Evolutionary conservation across 2,113 vertebrate species (phyloP).

Genomic region (Cygnus buccinator): DNA sequence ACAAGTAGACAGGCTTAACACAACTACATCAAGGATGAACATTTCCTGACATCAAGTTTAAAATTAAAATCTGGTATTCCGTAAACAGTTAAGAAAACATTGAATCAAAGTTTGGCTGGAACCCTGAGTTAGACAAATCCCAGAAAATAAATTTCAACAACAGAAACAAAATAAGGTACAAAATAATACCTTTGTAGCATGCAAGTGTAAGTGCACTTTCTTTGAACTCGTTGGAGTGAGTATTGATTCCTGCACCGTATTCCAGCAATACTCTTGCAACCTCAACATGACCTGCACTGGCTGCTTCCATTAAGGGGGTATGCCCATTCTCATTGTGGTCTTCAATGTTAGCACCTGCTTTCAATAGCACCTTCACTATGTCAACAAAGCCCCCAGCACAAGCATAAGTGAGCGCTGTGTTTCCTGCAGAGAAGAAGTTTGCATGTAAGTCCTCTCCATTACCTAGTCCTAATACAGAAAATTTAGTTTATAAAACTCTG

Average conservation of each 20-base stretch:
- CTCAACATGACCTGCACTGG: conserved; percentile 97
- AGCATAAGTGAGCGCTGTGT: conserved; percentile 96
- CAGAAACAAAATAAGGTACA: background rate
- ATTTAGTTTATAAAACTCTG: background rate
- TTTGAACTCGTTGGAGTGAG: conserved; percentile 99
- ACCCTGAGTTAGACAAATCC: background rate
- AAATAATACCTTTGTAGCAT: conserved; percentile 94
- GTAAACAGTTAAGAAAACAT: background rate
- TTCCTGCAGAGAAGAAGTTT: conserved; percentile 80
- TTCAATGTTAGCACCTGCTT: conserved; percentile 98
- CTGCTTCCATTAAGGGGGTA: conserved; percentile 98
- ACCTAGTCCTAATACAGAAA: background rate
- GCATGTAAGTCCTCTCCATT: background rate
- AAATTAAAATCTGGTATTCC: background rate
- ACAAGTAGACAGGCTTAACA: background rate
- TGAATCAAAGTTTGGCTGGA: background rate
- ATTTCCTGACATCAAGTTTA: background rate
- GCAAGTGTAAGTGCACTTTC: conserved; percentile 98
- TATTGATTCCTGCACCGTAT: conserved; percentile 98
- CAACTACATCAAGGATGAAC: background rate
- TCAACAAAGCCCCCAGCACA: conserved; percentile 98
- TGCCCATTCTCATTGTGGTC: conserved; percentile 99
- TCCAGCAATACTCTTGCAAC: conserved; percentile 96
- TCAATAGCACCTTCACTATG: conserved; percentile 96
- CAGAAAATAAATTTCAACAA: background rate